A percentile compares a stretch with the other conserved stretches of the same genome.
Evolutionary conservation across 2,113 vertebrate species (phyloP).

Genomic region (Tenebrosternarchus preto): DNA sequence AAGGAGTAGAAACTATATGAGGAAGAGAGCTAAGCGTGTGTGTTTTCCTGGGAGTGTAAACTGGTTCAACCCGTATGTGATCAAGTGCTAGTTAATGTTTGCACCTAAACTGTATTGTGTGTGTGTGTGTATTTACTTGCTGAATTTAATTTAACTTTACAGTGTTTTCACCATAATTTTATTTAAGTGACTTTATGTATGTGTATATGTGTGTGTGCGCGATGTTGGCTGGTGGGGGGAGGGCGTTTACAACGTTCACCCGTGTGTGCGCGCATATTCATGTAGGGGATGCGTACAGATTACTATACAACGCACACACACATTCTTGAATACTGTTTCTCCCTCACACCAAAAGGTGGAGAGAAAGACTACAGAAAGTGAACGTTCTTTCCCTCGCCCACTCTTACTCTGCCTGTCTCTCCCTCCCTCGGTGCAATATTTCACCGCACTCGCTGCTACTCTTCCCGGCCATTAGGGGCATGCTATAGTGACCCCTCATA

Average conservation of each 20-base stretch:
- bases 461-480: slow-evolving; percentile 49
- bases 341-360: slow-evolving; percentile 61
- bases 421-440: slow-evolving; percentile 36
- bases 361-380: slow-evolving; percentile 57
- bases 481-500: slow-evolving; percentile 56
- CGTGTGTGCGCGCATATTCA: slow-evolving; percentile 6
- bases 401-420: slow-evolving; percentile 8
- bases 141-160: not conserved
- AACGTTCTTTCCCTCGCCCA: slow-evolving; percentile 17
- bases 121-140: not conserved
- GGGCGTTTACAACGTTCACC: not conserved
- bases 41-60: slow-evolving; percentile 13
- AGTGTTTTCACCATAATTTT: not conserved
- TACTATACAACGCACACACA: slow-evolving; percentile 11
- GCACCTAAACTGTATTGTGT: not conserved
- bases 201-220: not conserved
- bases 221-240: not conserved
- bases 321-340: slow-evolving; percentile 47
- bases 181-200: not conserved
- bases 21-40: not conserved
- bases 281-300: slow-evolving; percentile 1
- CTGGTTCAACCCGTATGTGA: not conserved
- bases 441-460: slow-evolving; percentile 51
- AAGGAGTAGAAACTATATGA: not conserved
- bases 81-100: not conserved